Conservation (phyloP, 2,888 invertebrate genomes). For the Empis stercorea region DNA sequence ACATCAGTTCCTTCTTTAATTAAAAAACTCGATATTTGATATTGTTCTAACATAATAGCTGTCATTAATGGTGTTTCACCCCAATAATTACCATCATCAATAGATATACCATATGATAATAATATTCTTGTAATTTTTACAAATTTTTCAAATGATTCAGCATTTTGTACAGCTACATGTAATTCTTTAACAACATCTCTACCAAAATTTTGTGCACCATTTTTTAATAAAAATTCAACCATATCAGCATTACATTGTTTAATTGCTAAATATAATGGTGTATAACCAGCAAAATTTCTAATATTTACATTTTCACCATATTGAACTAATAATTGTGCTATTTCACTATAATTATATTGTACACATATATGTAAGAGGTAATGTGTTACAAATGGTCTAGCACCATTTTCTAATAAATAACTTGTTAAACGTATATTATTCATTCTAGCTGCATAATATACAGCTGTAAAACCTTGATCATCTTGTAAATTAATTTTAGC, state of each 20-base stretch:
- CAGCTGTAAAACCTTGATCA: conserved; percentile 38
- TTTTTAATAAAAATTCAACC: conserved; percentile 44
- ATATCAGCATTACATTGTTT: conserved; percentile 47
- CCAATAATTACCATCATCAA: conserved; percentile 47
- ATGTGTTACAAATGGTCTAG: conserved; percentile 56
- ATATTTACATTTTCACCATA: conserved; percentile 26
- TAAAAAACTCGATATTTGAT: conserved; percentile 28
- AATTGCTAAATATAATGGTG: conserved; percentile 58
- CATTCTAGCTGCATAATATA: conserved; percentile 25
- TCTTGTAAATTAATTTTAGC: conserved; percentile 57
- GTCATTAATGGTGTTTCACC: conserved; percentile 57
- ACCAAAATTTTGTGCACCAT: conserved; percentile 45
- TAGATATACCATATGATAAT: conserved; percentile 41
- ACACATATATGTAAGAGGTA: conserved; percentile 56
- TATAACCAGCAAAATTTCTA: conserved; percentile 40
- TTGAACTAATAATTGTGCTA: conserved; percentile 25
- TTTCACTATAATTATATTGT: conserved; percentile 42
- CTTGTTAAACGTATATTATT: conserved; percentile 23
- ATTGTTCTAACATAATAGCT: conserved; percentile 36
- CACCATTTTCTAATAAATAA: conserved; percentile 46
- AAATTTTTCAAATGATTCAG: conserved; percentile 21
- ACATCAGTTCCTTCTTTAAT: conserved; percentile 31
- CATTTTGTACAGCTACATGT: conserved; percentile 26
- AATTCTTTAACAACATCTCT: conserved; percentile 36
- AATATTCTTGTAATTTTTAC: conserved; percentile 23